Evolutionary conservation across 2,797 vertebrate species (phyloP).

Genomic region (Phalanger gymnotis): DNA sequence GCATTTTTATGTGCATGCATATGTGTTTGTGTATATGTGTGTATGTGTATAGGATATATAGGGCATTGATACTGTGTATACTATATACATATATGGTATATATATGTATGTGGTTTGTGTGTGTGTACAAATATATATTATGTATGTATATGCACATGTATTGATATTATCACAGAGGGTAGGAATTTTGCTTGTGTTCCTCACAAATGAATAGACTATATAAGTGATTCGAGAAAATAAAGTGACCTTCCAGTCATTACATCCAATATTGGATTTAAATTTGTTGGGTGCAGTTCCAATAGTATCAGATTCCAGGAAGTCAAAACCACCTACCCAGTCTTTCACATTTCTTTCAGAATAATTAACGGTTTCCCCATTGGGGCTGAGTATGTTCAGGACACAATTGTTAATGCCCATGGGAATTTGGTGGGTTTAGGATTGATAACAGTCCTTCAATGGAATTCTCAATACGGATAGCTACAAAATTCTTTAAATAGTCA

Average conservation of each 20-base stretch:
- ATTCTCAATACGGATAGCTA: constrained; percentile 66
- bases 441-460: constrained; percentile 52
- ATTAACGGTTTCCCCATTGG: constrained; percentile 11
- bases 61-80: neutral
- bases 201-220: constrained; percentile 22
- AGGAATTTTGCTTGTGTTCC: constrained; percentile 28
- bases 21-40: neutral
- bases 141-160: neutral
- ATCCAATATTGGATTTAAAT: constrained; percentile 7
- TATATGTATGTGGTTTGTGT: neutral
- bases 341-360: constrained; percentile 15
- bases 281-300: neutral
- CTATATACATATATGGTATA: neutral
- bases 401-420: constrained; percentile 36
- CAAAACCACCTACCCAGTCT: neutral
- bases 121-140: neutral
- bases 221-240: constrained; percentile 11
- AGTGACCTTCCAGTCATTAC: constrained; percentile 39
- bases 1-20: neutral
- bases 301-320: neutral
- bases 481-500: constrained; percentile 60
- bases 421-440: constrained; percentile 42
- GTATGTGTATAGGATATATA: neutral
- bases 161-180: constrained; percentile 36
- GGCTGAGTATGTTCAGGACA: constrained; percentile 19